Evolutionary conservation across 2,888 invertebrate genomes (phyloP).

Genomic region (Geophilus truncorum): DNA sequence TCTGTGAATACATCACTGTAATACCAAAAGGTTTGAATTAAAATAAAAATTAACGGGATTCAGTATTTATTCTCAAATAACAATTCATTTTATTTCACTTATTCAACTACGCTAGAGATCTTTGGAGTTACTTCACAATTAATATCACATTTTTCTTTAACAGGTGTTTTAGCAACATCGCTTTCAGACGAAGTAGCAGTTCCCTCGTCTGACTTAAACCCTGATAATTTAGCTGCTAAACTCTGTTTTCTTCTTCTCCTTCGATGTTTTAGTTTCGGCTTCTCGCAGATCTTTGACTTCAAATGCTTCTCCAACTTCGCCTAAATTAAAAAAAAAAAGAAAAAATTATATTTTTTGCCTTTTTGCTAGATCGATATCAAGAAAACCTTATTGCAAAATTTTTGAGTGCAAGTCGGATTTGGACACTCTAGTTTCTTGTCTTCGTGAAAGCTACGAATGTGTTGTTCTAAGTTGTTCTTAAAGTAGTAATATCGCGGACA

Average conservation of each 20-base stretch:
- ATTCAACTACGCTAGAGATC: background rate
- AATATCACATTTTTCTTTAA: background rate
- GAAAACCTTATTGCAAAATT: background rate
- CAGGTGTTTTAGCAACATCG: too few species aligned
- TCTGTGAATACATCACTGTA: too few species aligned
- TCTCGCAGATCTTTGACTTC: background rate
- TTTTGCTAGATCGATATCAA: background rate
- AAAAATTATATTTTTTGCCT: too few species aligned
- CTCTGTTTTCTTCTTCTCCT: background rate
- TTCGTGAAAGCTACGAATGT: background rate
- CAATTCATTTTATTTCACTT: too few species aligned
- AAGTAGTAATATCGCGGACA: conserved; percentile 9
- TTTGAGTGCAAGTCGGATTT: background rate
- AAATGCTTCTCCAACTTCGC: background rate
- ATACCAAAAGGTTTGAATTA: too few species aligned
- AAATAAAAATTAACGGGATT: too few species aligned
- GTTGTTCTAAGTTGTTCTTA: background rate
- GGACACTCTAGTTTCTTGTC: background rate
- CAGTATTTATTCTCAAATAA: too few species aligned
- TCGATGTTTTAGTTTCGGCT: background rate
- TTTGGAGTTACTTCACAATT: background rate
- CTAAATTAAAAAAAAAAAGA: background rate
- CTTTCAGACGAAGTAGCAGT: background rate
- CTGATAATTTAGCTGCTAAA: background rate
- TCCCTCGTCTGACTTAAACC: background rate